These are phyloP conservation scores for Nansenia antarctica DNA, from an alignment of 2,113 vertebrate species.

Conservation along the genomic window DNA sequence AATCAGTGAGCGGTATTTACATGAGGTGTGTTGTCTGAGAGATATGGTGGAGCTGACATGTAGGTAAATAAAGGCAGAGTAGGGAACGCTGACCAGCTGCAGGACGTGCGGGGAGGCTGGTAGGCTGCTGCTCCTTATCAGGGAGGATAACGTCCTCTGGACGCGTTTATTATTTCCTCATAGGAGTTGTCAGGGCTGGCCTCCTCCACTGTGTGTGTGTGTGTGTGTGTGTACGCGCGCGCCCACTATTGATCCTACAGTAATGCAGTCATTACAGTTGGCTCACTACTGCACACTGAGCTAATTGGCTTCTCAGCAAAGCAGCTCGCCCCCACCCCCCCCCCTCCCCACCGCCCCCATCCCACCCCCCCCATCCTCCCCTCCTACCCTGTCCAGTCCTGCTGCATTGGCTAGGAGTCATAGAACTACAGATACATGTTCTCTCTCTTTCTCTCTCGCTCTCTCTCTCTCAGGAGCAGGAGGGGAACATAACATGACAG, in stretches of 20 bases:
- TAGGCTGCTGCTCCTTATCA: neutral
- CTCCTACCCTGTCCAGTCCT: neutral
- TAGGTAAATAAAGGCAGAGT: too few relatives aligned
- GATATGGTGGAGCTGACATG: too few relatives aligned
- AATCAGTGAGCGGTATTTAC: too few relatives aligned
- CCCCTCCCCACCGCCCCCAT: too few relatives aligned
- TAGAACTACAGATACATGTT: neutral
- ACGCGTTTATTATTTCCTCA: neutral
- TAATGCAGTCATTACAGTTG: constrained; percentile 63
- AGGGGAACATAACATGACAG: neutral
- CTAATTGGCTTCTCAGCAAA: constrained; percentile 37
- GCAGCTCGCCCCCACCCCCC: too few relatives aligned
- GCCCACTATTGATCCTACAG: constrained; percentile 31
- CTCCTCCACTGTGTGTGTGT: constrained; percentile 3
- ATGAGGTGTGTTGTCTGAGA: too few relatives aligned
- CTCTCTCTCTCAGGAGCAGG: neutral
- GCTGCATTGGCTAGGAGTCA: neutral
- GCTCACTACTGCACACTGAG: constrained; percentile 74
- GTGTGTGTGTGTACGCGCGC: constrained; percentile 21
- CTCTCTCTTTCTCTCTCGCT: neutral
- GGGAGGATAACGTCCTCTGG: neutral
- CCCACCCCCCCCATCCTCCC: too few relatives aligned
- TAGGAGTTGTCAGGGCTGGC: neutral
- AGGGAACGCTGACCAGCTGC: too few relatives aligned
- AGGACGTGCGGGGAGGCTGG: neutral